These are phyloP conservation scores for Varecia variegata DNA, from an alignment of 2,797 vertebrate species.

Conservation along the genomic window DNA sequence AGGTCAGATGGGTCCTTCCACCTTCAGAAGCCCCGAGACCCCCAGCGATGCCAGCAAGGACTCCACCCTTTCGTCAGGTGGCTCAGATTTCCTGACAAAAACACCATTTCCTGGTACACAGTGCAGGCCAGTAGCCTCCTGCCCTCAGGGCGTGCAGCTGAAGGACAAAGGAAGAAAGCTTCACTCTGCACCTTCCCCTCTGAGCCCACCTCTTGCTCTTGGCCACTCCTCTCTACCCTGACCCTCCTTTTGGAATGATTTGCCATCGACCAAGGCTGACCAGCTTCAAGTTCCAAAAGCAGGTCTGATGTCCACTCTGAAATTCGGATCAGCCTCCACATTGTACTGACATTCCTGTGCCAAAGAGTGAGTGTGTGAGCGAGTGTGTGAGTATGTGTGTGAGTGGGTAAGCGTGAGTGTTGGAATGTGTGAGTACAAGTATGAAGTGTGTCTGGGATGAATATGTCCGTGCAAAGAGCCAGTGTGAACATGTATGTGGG, in stretches of 20 bases:
- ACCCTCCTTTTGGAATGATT: not conserved
- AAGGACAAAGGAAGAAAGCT: not conserved
- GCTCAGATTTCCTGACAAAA: constrained; percentile 39
- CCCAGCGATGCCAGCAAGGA: not conserved
- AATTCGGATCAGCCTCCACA: not conserved
- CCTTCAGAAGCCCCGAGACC: not conserved
- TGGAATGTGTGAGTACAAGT: not conserved
- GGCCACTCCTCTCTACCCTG: too few relatives aligned
- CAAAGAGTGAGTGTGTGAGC: not conserved
- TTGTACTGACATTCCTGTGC: not conserved
- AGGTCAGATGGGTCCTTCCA: not conserved
- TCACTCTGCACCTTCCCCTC: not conserved
- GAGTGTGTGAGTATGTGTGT: not conserved
- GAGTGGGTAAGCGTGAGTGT: too few relatives aligned
- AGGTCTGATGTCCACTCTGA: not conserved
- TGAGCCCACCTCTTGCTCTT: not conserved
- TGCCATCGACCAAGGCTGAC: not conserved
- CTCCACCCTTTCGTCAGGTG: constrained; percentile 37
- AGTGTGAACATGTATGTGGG: not conserved
- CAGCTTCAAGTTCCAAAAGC: not conserved
- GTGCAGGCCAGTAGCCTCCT: not conserved
- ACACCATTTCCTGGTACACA: not conserved
- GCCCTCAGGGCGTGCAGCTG: not conserved
- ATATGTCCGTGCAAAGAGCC: not conserved
- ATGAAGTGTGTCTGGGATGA: not conserved